Percentiles rank a stretch among this genome's conserved stretches.
phyloP scores from a whole-genome alignment of 2,888 invertebrate genomes.

The Mechanitis mazaeus region DNA sequence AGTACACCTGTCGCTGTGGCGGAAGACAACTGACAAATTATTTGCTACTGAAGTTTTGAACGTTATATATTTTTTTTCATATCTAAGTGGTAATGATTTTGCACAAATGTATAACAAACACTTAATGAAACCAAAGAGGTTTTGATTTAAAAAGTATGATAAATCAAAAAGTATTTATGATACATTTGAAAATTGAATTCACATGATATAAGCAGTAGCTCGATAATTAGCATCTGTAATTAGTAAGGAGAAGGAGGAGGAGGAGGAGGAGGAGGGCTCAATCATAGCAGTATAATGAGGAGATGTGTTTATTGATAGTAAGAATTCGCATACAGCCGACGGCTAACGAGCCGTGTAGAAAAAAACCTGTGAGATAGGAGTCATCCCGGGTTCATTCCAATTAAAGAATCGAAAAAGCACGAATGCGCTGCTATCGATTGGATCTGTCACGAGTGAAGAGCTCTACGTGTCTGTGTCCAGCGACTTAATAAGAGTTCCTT shows the following conservation, averaged over 20 bases:
- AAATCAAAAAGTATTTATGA: too few species aligned
- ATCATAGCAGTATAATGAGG: constrained; percentile 41
- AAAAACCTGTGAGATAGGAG: constrained; percentile 21
- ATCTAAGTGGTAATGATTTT: too few species aligned
- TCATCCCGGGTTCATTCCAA: constrained; percentile 51
- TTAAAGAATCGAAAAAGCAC: constrained; percentile 60
- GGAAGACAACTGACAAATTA: background rate
- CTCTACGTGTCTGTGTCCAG: constrained; percentile 2
- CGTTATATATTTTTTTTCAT: background rate
- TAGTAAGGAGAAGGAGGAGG: too few species aligned
- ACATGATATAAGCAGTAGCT: too few species aligned
- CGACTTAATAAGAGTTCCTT: constrained; percentile 11
- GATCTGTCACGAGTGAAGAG: constrained; percentile 37
- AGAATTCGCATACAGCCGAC: constrained; percentile 36
- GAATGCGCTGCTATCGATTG: constrained; percentile 52
- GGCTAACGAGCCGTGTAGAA: constrained; percentile 48
- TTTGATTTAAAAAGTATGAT: too few species aligned
- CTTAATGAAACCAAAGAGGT: too few species aligned
- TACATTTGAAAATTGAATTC: too few species aligned
- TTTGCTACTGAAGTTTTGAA: background rate
- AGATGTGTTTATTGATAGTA: constrained; percentile 50
- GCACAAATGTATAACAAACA: too few species aligned
- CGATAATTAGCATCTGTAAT: too few species aligned
- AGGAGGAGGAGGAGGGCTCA: too few species aligned
- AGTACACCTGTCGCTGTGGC: constrained; percentile 46